phyloP scores from a whole-genome alignment of 2,888 invertebrate genomes.

The Watsonalla cultraria region DNA sequence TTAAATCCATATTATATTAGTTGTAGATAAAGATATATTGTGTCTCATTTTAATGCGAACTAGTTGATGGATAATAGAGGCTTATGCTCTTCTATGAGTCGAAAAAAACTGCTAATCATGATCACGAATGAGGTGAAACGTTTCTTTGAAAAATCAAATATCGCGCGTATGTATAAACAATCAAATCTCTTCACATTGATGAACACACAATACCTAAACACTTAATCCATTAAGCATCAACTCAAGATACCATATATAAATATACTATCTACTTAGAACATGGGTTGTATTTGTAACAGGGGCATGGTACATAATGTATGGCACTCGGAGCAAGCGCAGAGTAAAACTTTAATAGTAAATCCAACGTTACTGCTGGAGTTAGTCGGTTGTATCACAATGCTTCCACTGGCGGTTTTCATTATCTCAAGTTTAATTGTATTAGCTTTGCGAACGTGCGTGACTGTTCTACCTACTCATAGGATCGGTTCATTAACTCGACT shows the following conservation, averaged over 20 bases:
- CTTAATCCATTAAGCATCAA: slow-evolving; percentile 5
- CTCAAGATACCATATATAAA: not conserved
- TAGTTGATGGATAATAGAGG: too few relatives aligned
- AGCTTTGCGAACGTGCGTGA: slow-evolving; percentile 30
- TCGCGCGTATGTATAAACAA: too few relatives aligned
- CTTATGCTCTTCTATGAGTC: too few relatives aligned
- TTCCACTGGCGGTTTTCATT: slow-evolving; percentile 20
- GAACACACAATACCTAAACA: slow-evolving; percentile 4
- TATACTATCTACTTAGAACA: not conserved
- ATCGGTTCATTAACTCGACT: slow-evolving; percentile 16
- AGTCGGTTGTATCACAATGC: slow-evolving; percentile 15
- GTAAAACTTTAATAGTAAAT: slow-evolving; percentile 27
- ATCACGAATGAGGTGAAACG: too few relatives aligned
- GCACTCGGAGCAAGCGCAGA: slow-evolving; percentile 20
- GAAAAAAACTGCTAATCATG: too few relatives aligned
- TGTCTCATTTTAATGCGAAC: too few relatives aligned
- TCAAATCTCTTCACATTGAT: too few relatives aligned
- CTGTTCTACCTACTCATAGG: slow-evolving; percentile 21
- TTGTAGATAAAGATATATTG: too few relatives aligned
- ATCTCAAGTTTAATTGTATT: slow-evolving; percentile 41
- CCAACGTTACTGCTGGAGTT: slow-evolving; percentile 21
- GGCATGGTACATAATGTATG: slow-evolving; percentile 5
- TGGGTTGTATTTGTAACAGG: not conserved
- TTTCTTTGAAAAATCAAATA: too few relatives aligned
- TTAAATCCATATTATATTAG: too few relatives aligned